Base-by-base conservation (phyloP, 2,888 invertebrate genomes). In the Abscondita cerata region DNA sequence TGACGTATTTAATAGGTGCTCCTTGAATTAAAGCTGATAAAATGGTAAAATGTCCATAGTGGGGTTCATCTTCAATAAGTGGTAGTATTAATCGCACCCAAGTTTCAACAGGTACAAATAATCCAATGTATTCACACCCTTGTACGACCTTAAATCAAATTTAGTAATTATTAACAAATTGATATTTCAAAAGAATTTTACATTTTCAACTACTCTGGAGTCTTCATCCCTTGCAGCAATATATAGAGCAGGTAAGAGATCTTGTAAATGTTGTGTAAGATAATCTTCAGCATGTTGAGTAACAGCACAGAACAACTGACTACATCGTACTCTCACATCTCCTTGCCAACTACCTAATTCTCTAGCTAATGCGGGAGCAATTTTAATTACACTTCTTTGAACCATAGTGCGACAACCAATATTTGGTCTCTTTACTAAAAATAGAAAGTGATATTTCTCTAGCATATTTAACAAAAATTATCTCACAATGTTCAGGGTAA, bases 341-440 rank as follows among this genome's bases (percentile, higher is more conserved):
- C 83, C 84, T 72, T 90, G 87, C 94, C 94, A 95, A 68, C 93
- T 77, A 0, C 84, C 84, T 71, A 95, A 83, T 77, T 95, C 95
- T 74, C 79, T 82, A 46, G 83, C 80, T 68, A 95, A 83, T 36
- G 90, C 91, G 16, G 88, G 87, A 9, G 92, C 81, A 65, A 95
- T 86, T 80, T 89, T 90, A 52, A 88, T 86, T 64, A 92, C 83
- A 73, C 94, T 89, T 59, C 87, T 85, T 73, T 90, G 89, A 0
- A 92, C 90, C 50, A 97, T 80, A 1, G 84, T 84, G 6, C 96
- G 86, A 75, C 97, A 97, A 0, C 96, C 96, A 15, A 96, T 82
- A 73, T 92, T 92, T 0, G 96, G 95, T n/a, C 96, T 85, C 60
- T 83, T 82, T 9, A 91, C 89, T 87, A 52, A 18, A 67, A 66